Conservation (phyloP, 2,888 invertebrate species). For the Tortrix viridana region DNA sequence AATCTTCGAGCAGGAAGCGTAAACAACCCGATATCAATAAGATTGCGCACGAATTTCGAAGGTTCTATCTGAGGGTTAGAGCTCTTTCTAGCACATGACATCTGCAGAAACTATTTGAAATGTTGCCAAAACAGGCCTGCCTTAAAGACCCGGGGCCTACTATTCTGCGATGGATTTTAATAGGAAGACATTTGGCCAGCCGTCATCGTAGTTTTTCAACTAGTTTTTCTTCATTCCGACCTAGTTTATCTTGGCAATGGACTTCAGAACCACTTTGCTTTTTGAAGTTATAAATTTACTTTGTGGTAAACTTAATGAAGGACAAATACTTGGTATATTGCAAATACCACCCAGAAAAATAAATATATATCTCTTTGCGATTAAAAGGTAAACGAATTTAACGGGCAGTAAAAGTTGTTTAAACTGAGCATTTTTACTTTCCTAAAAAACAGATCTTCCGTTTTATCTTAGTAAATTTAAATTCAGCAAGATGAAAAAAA, state of each 20-base stretch:
- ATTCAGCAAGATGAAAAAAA: too few relatives aligned
- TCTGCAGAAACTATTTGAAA: constrained; percentile 58
- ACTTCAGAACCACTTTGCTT: not conserved
- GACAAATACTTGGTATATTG: not conserved
- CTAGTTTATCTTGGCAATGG: constrained; percentile 10
- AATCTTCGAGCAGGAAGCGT: not conserved
- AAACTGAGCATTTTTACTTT: constrained; percentile 1
- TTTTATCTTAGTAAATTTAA: too few relatives aligned
- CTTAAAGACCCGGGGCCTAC: constrained; percentile 42
- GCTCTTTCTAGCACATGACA: constrained; percentile 47
- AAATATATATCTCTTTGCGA: not conserved
- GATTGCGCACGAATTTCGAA: not conserved
- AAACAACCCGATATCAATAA: not conserved
- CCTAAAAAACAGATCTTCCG: too few relatives aligned
- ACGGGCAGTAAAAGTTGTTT: constrained; percentile 11
- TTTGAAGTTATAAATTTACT: not conserved
- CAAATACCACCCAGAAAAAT: not conserved
- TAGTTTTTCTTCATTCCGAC: not conserved
- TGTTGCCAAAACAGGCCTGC: constrained; percentile 53
- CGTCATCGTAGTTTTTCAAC: constrained; percentile 8
- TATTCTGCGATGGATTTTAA: constrained; percentile 31
- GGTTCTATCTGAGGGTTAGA: constrained; percentile 2
- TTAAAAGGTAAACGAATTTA: constrained; percentile 7
- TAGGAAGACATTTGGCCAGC: constrained; percentile 29
- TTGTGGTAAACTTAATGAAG: not conserved